Evolutionary conservation across 2,797 vertebrate species (phyloP).

Genomic region (Sebastes kiyomatsui): DNA sequence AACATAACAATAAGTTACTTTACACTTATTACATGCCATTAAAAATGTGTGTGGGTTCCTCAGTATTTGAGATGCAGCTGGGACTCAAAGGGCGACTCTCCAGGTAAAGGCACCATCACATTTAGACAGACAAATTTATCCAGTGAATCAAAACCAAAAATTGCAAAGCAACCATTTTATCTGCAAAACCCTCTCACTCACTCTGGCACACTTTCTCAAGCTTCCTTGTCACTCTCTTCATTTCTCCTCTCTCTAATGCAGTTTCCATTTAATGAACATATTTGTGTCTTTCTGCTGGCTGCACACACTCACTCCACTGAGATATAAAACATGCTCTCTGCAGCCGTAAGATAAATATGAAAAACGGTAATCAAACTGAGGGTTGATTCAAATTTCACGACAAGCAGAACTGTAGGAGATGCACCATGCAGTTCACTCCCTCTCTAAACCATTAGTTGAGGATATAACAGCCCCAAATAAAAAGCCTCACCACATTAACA

Average conservation of each 20-base stretch:
- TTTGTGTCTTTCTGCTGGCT: slow-evolving; percentile 8
- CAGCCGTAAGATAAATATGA: slow-evolving; percentile 9
- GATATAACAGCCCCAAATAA: slow-evolving; percentile 30
- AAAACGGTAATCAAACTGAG: neutral
- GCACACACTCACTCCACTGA: neutral
- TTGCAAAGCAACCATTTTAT: slow-evolving; percentile 23
- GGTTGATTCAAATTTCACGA: slow-evolving; percentile 1
- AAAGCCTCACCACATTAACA: neutral
- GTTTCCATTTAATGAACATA: slow-evolving; percentile 29
- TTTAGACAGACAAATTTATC: neutral
- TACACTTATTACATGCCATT: too few species aligned
- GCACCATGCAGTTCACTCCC: neutral
- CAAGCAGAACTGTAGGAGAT: neutral
- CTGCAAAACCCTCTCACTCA: slow-evolving; percentile 73
- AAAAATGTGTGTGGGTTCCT: neutral
- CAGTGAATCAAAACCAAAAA: neutral
- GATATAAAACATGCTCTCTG: slow-evolving; percentile 9
- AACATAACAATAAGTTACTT: too few species aligned
- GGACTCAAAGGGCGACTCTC: neutral
- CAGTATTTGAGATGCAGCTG: neutral
- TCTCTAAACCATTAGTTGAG: neutral
- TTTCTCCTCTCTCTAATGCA: slow-evolving; percentile 8
- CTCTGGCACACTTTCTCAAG: slow-evolving; percentile 28
- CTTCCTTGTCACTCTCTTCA: neutral
- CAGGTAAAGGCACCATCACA: neutral